These are phyloP conservation scores for Neelides sp. DNA, from an alignment of 1,140 invertebrate genomes.

Conservation along the genomic window DNA sequence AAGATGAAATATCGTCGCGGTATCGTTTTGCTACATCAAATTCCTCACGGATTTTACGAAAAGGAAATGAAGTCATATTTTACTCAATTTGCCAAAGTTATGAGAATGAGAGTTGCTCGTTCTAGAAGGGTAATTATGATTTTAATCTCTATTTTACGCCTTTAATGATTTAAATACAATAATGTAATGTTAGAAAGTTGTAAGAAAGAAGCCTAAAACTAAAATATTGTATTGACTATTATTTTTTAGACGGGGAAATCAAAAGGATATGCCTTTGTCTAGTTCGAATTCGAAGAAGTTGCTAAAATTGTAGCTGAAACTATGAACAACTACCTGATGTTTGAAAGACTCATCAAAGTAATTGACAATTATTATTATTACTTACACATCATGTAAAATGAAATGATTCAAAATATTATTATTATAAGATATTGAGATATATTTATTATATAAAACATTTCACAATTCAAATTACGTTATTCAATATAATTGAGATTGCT, in stretches of 20 bases:
- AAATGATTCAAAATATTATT: neutral
- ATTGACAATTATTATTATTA: slow-evolving; percentile 26
- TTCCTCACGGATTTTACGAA: slow-evolving; percentile 90
- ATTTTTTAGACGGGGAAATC: slow-evolving; percentile 66
- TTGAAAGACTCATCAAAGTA: slow-evolving; percentile 56
- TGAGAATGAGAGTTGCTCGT: slow-evolving; percentile 55
- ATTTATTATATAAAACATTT: neutral
- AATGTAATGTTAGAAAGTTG: too few relatives aligned
- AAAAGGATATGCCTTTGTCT: slow-evolving; percentile 77
- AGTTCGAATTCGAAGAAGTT: slow-evolving; percentile 70
- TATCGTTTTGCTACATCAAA: slow-evolving; percentile 64
- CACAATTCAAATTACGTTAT: neutral
- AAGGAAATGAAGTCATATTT: slow-evolving; percentile 71
- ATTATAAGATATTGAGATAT: neutral
- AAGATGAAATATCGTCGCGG: slow-evolving; percentile 38
- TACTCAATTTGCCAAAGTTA: slow-evolving; percentile 74
- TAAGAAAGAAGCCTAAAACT: too few relatives aligned
- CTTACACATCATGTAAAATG: neutral
- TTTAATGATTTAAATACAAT: too few relatives aligned
- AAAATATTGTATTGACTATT: slow-evolving; percentile 15
- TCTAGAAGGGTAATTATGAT: slow-evolving; percentile 49
- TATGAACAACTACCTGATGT: slow-evolving; percentile 95
- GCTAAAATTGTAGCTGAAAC: slow-evolving; percentile 86
- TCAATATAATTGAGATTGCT: too few relatives aligned
- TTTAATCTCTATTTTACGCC: slow-evolving; percentile 3